Percentiles rank a stretch among this genome's conserved stretches.
These are phyloP conservation scores for Leptonema lineaticorne DNA, from an alignment of 1,140 invertebrate genomes.

Conservation along the genomic window DNA sequence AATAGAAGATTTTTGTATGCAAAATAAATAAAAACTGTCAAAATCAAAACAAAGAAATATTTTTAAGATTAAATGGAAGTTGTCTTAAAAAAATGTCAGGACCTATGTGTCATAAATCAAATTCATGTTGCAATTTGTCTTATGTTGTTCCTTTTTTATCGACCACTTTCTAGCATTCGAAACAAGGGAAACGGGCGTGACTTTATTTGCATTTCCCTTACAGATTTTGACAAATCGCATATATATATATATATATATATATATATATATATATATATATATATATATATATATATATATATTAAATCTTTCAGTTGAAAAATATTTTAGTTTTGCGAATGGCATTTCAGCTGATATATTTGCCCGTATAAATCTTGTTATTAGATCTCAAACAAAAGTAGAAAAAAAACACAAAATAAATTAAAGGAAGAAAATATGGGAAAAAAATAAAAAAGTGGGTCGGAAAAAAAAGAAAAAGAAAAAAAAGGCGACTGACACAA, in stretches of 20 bases:
- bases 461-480: not conserved
- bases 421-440: no score
- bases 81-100: no score
- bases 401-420: no score
- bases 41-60: no score
- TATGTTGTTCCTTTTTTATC: no score
- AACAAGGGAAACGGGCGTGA: not conserved
- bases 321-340: not conserved
- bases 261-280: no score
- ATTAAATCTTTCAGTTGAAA: not conserved
- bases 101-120: not conserved
- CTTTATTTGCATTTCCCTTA: conserved; percentile 2
- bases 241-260: not conserved
- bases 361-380: not conserved
- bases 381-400: no score
- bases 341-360: not conserved
- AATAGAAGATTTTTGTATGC: no score
- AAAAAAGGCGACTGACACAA: not conserved
- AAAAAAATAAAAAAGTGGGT: no score
- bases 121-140: not conserved
- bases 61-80: no score
- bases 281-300: no score
- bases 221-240: not conserved
- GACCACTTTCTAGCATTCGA: not conserved
- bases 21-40: no score